Evolutionary conservation across 2,113 vertebrate species (phyloP), one percentile per base, ranked within the genome.

Genomic region (Fulmarus glacialis): DNA sequence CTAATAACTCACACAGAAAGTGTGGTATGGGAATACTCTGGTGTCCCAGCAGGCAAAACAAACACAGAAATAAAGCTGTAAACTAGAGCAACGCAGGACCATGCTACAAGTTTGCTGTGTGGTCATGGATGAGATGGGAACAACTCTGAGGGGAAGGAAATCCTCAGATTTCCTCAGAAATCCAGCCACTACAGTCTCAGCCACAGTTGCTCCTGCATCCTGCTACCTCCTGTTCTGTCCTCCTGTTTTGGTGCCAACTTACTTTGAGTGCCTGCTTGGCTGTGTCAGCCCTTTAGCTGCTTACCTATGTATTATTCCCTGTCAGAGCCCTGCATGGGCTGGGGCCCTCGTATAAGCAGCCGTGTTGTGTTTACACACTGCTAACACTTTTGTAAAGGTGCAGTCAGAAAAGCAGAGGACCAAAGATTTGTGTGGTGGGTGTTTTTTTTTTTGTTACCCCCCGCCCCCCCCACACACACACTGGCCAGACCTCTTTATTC

Each of bases 351-450:
- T n/a, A 7, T 18, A 42, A 80, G 45, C 24, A 82, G 17, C 6
- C 0, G 0, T 48, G 7, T 43, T 55, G 32, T 3, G 0, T 89
- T 83, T 84, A 17, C 4, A 7, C 12, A 7, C 23, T 45, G 56
- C 11, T 67, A 38, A 62, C 0, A 0, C 30, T 59, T 59, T 84
- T 72, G 40, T 67, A 60, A 90, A 89, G 34, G 22, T 52, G 14
- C 8, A 4, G 3, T 78, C 47, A 53, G 52, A 72, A 64, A 8
- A 66, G 27, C 5, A 71, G 64, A 66, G 20, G 53, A 36, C 10
- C 32, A 30, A 73, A 68, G 9, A 50, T 84, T 74, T 66, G 16
- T 30, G 45, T 15, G 4, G 9, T 17, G 18, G 4, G 9, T 17
- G 18, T 22, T 22, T 22, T 11, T 47, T 47, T 22, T 11, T 47